Evolutionary conservation across 2,113 vertebrate species (phyloP).

Genomic region (Fulmarus glacialis): DNA sequence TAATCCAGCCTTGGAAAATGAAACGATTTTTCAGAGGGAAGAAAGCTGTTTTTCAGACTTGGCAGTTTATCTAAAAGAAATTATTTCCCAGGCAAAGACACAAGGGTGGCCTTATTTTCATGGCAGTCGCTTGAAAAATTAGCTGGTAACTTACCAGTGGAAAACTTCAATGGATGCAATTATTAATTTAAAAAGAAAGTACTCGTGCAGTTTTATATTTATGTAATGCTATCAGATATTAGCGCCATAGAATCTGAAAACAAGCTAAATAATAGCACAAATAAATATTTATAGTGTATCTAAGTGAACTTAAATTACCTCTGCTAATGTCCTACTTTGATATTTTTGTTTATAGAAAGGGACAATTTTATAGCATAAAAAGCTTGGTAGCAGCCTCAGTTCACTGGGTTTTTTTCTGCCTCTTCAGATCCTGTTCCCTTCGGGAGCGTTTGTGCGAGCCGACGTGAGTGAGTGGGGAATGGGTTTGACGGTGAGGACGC

Average conservation of each 20-base stretch:
- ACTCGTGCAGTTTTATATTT: neutral
- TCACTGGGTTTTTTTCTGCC: neutral
- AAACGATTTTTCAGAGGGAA: constrained; percentile 26
- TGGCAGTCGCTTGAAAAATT: neutral
- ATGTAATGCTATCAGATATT: neutral
- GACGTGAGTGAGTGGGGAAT: constrained; percentile 77
- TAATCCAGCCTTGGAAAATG: constrained; percentile 30
- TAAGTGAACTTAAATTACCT: neutral
- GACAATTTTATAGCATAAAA: neutral
- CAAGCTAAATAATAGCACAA: neutral
- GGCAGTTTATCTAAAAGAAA: constrained; percentile 28
- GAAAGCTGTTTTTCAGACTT: constrained; percentile 13
- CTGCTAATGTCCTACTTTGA: rapidly evolving
- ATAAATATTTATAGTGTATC: constrained; percentile 7
- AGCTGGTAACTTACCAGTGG: neutral
- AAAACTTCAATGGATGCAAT: neutral
- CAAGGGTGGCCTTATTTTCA: neutral
- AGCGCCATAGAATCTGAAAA: neutral
- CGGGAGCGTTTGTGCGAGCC: constrained; percentile 77
- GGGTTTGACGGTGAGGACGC: constrained; percentile 74
- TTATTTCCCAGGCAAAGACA: constrained; percentile 7
- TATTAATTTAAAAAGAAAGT: constrained; percentile 18
- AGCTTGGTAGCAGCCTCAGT: neutral
- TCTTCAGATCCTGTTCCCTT: constrained; percentile 80
- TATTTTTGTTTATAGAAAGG: neutral